phyloP scores from a whole-genome alignment of 2,797 vertebrate genomes.

The Arrhamphus sclerolepis region DNA sequence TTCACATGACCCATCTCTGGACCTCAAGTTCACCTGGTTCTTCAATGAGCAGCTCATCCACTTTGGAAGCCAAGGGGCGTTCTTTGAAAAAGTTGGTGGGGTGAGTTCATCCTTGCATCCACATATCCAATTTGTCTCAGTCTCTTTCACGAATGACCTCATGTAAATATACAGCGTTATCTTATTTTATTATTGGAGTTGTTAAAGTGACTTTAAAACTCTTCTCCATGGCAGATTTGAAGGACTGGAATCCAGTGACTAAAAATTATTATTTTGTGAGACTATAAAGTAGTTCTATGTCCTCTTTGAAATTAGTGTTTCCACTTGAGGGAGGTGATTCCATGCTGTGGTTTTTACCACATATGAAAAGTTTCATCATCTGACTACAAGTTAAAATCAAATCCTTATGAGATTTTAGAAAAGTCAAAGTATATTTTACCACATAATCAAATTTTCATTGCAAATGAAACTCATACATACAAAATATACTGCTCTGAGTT shows the following conservation, averaged over 20 bases:
- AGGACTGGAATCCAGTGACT: background rate
- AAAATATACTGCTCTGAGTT: background rate
- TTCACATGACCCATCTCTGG: conserved; percentile 90
- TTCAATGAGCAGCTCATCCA: conserved; percentile 93
- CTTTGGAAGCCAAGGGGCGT: conserved; percentile 90
- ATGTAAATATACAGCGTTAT: background rate
- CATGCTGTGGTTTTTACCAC: background rate
- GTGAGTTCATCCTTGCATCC: conserved; percentile 76
- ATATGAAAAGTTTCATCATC: background rate
- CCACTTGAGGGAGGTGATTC: background rate
- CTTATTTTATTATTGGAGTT: too few relatives aligned
- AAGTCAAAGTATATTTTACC: background rate
- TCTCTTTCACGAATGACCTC: background rate
- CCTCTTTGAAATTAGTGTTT: too few relatives aligned
- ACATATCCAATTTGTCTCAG: background rate
- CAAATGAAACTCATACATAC: background rate
- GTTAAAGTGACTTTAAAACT: background rate
- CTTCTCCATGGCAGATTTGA: background rate
- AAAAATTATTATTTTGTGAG: background rate
- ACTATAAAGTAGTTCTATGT: background rate
- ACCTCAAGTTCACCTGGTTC: conserved; percentile 93
- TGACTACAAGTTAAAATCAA: background rate
- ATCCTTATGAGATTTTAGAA: background rate
- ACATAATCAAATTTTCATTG: background rate
- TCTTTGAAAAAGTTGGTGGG: conserved; percentile 94